These are phyloP conservation scores for Pseudochirops corinnae DNA, from an alignment of 2,797 vertebrate species.

Conservation along the genomic window DNA sequence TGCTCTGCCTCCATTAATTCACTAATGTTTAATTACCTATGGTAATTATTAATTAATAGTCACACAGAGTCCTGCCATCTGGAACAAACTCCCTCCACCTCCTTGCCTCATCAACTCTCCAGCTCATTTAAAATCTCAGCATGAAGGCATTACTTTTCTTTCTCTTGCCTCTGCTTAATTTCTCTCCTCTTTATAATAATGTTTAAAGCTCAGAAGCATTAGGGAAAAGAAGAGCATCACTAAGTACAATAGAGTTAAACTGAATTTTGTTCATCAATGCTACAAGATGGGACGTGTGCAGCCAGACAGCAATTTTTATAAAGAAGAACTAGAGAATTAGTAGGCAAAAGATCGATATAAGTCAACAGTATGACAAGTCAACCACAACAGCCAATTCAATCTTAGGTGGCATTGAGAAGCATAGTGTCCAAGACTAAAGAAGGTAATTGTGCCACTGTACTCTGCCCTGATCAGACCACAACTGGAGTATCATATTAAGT, in stretches of 20 bases:
- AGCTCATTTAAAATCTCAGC: not conserved
- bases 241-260: not conserved
- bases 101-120: not conserved
- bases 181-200: conserved; percentile 14
- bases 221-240: not conserved
- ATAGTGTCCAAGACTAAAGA: not conserved
- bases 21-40: conserved; percentile 38
- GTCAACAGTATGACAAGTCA: not conserved
- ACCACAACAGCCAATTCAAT: not conserved
- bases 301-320: not conserved
- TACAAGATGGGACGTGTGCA: not conserved
- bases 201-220: not conserved
- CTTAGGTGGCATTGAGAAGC: not conserved
- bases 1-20: not conserved
- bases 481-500: not conserved
- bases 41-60: conserved; percentile 7
- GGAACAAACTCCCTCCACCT: conserved; percentile 6
- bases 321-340: not conserved
- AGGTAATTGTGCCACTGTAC: not conserved
- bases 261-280: not conserved
- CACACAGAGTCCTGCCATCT: conserved; percentile 26
- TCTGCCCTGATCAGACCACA: not conserved
- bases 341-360: not conserved
- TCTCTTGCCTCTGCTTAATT: not conserved
- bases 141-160: not conserved